Evolutionary conservation across 2,888 invertebrate species (phyloP), one percentile per base, ranked within the genome.

Genomic region (Dryadula phaetusa): DNA sequence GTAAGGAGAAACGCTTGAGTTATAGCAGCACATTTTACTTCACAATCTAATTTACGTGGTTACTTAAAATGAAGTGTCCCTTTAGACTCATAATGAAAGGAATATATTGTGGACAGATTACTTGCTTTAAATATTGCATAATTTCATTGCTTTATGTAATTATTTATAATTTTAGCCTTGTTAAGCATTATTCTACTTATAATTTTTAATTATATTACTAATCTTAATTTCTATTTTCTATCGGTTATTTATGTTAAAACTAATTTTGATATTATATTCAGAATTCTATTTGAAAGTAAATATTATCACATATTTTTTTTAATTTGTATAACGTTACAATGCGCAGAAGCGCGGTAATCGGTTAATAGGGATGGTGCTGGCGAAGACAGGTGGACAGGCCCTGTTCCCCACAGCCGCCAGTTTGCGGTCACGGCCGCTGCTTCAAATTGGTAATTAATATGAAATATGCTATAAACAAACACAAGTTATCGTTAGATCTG

Each of bases 311-410:
- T n/a, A n/a, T n/a, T n/a, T n/a, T n/a, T n/a, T 22, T 22, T 16
- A 25, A 16, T 47, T 16, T 25, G 6, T 37, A 16, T 46, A 25
- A 22, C 12, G 28, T 18, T 14, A 14, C 49, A 61, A 60, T 54
- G 63, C 62, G 61, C 66, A 70, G 61, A 34, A 64, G 64, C 64
- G 66, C 67, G 77, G 77, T 85, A 88, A 87, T 84, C 80, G 82
- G 82, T 85, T 85, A 84, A 82, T 76, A 75, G 72, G 74, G 18
- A 75, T 58, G 46, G 63, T 42, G 80, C 76, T 79, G 83, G 70
- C 61, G 70, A 70, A 77, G 87, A 84, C 87, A 87, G 87, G 83
- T 85, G 82, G 82, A 78, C 75, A 77, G 77, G 77, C 72, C 76
- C 65, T 66, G 67, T 62, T 44, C 61, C 46, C 62, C 62, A 46